Percentiles rank a stretch among this genome's conserved stretches.
phyloP scores from a whole-genome alignment of 2,113 vertebrate genomes.

The Crotalus helleri region DNA sequence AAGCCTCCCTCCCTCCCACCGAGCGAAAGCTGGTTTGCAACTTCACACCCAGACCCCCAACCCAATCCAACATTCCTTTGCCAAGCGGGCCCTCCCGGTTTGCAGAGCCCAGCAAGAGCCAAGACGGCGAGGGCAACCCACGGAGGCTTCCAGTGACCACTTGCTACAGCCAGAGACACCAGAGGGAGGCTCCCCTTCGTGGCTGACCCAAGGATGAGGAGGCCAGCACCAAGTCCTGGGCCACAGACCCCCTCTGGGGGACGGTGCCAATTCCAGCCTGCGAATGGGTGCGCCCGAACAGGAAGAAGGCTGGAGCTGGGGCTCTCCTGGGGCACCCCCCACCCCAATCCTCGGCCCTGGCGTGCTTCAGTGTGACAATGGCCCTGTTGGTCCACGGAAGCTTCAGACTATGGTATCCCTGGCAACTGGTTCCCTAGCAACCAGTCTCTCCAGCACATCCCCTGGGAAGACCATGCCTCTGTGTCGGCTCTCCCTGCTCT shows the following conservation, averaged over 20 bases:
- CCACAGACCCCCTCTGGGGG: not conserved
- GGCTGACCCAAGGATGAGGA: no score
- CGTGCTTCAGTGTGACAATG: not conserved
- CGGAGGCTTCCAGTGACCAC: not conserved
- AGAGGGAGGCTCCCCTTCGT: not conserved
- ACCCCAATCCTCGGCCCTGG: not conserved
- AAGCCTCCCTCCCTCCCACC: not conserved
- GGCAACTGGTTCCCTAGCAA: not conserved
- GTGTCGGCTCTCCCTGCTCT: not conserved
- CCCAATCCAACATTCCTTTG: accelerated
- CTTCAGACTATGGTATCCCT: not conserved
- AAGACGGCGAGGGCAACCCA: not conserved
- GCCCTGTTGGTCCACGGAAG: not conserved
- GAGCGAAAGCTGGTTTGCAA: not conserved
- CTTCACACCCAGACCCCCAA: not conserved
- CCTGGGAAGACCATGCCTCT: not conserved
- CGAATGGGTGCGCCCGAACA: not conserved
- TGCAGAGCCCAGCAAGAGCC: not conserved
- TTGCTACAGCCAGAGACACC: no score
- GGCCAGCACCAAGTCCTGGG: not conserved
- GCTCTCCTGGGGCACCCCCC: not conserved
- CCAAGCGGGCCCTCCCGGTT: not conserved
- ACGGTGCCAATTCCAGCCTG: not conserved
- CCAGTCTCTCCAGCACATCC: not conserved
- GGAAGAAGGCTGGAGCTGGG: not conserved